A percentile compares a stretch with the other conserved stretches of the same genome.
phyloP scores from a whole-genome alignment of 2,113 vertebrate genomes.

The Trochalopteron elliotii region DNA sequence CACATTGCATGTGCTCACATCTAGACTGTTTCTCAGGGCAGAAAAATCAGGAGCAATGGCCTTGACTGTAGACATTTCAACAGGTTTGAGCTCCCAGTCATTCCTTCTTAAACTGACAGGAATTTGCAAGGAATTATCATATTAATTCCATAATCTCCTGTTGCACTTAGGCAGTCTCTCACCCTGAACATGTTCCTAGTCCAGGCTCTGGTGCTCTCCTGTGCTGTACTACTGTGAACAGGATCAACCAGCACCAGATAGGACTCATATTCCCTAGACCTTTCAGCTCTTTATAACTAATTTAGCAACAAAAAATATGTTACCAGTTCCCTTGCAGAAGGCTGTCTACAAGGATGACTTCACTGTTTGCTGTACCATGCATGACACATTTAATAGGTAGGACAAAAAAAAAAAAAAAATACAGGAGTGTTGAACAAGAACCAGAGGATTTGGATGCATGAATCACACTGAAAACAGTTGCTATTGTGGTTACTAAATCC shows the following conservation, averaged over 20 bases:
- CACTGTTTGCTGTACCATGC: neutral
- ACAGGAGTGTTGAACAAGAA: neutral
- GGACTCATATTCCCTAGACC: neutral
- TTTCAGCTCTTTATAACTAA: neutral
- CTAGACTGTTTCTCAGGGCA: neutral
- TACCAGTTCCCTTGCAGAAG: neutral
- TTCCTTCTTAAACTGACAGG: neutral
- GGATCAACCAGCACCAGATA: neutral
- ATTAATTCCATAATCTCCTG: neutral
- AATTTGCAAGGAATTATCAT: neutral
- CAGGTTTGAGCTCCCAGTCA: neutral
- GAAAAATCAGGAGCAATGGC: neutral
- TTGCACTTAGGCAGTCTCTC: neutral
- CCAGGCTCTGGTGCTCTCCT: neutral
- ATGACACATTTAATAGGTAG: neutral
- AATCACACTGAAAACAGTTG: neutral
- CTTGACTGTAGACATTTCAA: neutral
- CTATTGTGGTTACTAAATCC: neutral
- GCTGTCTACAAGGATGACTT: neutral
- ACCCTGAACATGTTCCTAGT: neutral
- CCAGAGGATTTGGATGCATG: neutral
- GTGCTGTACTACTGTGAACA: fast-evolving
- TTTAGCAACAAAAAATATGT: neutral
- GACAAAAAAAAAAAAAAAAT: neutral
- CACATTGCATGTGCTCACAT: neutral